Evolutionary conservation across 2,113 vertebrate species (phyloP), one percentile per base, ranked within the genome.

Genomic region (Mustela nigripes): DNA sequence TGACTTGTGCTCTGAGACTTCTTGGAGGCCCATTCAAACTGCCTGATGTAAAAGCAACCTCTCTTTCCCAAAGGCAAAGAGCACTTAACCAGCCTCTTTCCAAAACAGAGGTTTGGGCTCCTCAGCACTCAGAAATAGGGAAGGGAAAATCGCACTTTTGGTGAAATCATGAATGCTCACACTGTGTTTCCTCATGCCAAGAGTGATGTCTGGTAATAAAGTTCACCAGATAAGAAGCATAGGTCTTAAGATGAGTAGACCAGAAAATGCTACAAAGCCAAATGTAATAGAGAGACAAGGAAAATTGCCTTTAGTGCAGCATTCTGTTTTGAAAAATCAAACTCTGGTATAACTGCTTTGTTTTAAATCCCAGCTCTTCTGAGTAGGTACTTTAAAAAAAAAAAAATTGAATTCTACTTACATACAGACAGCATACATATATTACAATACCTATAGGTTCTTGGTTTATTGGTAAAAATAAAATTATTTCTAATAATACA

Each of bases 281-380:
- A 97, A 90, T 63, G 21, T 16, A 73, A 65, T 4, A 71, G 31
- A 74, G 24, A 63, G 24, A 78, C 26, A 85, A 62, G 5, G 16
- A 21, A 39, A 86, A 63, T 48, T 62, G 53, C 36, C 33, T 89
- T 62, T 26, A 28, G 14, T 15, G 28, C 15, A 14, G 18, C 16
- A 58, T 83, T 69, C 76, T 86, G 24, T 58, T 97, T 39, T 73
- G 33, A 81, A 33, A 95, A 88, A 50, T 42, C 45, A 73, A 69
- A 39, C 24, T 81, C 85, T 33, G 71, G 4, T 56, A 11, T 39
- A 50, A 63, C 36, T 80, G 4, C 26, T 50, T 85, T 45, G 36
- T 58, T 94, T 87, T 56, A 58, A 82, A 50, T 67, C 74, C 88
- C 11, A 63, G 14, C 5, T 89, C 62, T 67, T 39, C 48, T 69